These are phyloP conservation scores for Stenopsyche tienmushanensis DNA, from an alignment of 1,140 invertebrate species.

Conservation along the genomic window DNA sequence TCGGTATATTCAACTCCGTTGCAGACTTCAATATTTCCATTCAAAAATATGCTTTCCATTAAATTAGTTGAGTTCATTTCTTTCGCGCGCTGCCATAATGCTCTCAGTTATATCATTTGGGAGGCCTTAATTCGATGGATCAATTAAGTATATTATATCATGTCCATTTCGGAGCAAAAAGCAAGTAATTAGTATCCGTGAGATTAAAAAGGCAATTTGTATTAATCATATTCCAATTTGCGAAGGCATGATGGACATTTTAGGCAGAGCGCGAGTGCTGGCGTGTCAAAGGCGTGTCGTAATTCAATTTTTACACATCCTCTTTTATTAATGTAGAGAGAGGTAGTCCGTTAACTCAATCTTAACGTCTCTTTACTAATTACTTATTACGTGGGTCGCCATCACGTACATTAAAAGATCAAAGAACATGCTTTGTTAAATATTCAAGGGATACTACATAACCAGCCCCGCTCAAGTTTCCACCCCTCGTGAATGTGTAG, in stretches of 20 bases:
- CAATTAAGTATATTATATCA: too few species aligned
- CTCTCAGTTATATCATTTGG: too few species aligned
- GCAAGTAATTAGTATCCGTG: too few species aligned
- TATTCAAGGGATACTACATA: constrained; percentile 11
- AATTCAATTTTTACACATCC: constrained; percentile 33
- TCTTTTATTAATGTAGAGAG: constrained; percentile 24
- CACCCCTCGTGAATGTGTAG: neutral
- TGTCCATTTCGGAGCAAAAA: too few species aligned
- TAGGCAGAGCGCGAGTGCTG: neutral
- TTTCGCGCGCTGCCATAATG: too few species aligned
- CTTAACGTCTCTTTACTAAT: constrained; percentile 34
- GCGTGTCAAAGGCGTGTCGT: neutral
- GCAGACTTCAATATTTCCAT: too few species aligned
- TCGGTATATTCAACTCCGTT: too few species aligned
- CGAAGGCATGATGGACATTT: neutral
- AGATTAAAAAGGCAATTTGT: neutral
- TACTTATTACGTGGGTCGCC: constrained; percentile 38
- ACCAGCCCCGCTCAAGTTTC: constrained; percentile 14
- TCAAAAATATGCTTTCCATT: too few species aligned
- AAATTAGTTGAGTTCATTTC: too few species aligned
- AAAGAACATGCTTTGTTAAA: constrained; percentile 20
- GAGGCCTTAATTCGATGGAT: too few species aligned
- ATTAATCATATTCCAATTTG: neutral
- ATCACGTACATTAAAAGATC: constrained; percentile 33
- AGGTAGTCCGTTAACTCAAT: constrained; percentile 31